Base-by-base conservation (phyloP, 2,797 vertebrate species). In the Babyrousa celebensis region DNA sequence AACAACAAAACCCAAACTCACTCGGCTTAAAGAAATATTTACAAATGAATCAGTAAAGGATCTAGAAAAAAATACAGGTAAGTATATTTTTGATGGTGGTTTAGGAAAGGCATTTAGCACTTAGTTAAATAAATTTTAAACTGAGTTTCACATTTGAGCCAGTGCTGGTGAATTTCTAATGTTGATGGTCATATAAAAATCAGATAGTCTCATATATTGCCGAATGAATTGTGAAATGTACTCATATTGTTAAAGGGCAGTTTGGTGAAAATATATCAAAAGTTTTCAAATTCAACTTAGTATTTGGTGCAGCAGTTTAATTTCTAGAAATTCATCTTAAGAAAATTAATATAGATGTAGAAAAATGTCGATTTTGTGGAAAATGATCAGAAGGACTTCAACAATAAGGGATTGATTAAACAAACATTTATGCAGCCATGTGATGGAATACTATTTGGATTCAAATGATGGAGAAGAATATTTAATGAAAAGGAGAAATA, bases 311-410 rank as follows among this genome's bases (percentile, higher is more conserved):
- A 72, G 23, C 29, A 48, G 14, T 84, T 58, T 58, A 25, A 91
- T 77, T 94, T 94, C 25, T 40, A 58, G 29, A 94, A 84, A 83
- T 0, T 88, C 6, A 32, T 36, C 15, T 78, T 79, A 12, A 86
- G 56, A 52, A 93, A 78, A 88, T 72, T 75, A 56, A 80, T 95
- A 52, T 32, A 48, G 15, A 48, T 85, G 12, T 65, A 58, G 43
- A 15, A 5, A 89, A 85, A 79, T 63, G 43, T 17, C 85, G 21
- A 29, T 86, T 94, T 93, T 88, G 11, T 40, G 74, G 23, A 77
- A 95, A 94, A 78, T 84, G 60, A 80, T 48, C 52, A 48, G 29
- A 91, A 84, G 14, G 67, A 91, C 48, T 89, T 85, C 18, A 91
- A 17, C 20, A 62, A n/a, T 74, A 79, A 70, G 18, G 23, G 4